A percentile compares a stretch with the other conserved stretches of the same genome.
phyloP scores from a whole-genome alignment of 2,113 vertebrate genomes.

The Pelobates fuscus region DNA sequence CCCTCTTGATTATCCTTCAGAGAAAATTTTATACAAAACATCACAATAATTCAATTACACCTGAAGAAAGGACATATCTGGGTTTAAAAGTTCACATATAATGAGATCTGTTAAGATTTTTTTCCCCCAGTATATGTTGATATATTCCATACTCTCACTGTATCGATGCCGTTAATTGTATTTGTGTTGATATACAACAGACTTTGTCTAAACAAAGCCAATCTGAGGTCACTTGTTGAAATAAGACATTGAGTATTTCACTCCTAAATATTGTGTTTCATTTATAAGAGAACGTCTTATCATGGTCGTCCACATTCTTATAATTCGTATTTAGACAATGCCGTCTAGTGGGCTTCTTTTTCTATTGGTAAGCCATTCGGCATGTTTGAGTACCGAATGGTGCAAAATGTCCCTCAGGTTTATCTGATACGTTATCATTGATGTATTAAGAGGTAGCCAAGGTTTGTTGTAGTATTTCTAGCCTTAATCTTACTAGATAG shows the following conservation, averaged over 20 bases:
- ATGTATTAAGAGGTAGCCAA: no score
- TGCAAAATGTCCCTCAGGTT: no score
- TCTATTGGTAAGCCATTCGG: no score
- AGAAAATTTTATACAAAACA: background rate
- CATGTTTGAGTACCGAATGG: no score
- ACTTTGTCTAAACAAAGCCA: conserved; percentile 3
- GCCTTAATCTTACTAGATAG: no score
- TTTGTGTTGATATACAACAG: conserved; percentile 32
- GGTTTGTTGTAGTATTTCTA: no score
- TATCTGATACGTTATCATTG: no score
- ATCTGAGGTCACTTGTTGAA: conserved; percentile 20
- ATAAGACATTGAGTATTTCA: conserved; percentile 4
- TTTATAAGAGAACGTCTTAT: no score
- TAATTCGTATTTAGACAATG: no score
- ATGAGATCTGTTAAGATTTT: conserved; percentile 4
- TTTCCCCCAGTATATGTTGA: background rate
- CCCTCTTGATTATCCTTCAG: conserved; percentile 10
- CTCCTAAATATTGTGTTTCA: background rate
- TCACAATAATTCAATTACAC: conserved; percentile 38
- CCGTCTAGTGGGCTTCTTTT: no score
- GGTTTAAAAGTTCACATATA: conserved; percentile 41
- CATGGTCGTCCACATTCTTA: no score
- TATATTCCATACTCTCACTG: background rate
- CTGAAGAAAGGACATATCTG: background rate
- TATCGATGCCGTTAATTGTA: conserved; percentile 22